phyloP scores from a whole-genome alignment of 2,888 invertebrate genomes.

The Cetonia aurata region DNA sequence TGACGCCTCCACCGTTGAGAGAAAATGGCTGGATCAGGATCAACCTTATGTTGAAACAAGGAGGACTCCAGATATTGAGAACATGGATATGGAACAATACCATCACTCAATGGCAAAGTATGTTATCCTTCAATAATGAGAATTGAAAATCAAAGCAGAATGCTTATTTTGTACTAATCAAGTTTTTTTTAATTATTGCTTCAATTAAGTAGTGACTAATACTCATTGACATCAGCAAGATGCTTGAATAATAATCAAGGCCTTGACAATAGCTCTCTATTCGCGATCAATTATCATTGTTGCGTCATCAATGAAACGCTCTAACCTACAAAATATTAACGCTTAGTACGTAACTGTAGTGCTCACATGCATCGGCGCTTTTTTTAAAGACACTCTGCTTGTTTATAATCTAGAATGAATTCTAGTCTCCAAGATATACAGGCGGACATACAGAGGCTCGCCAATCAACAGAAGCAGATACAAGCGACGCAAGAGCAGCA shows the following conservation, averaged over 20 bases:
- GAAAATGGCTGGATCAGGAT: slow-evolving; percentile 77
- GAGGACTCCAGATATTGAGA: slow-evolving; percentile 82
- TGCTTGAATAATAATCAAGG: too few species aligned
- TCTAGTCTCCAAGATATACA: slow-evolving; percentile 94
- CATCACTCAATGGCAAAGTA: slow-evolving; percentile 82
- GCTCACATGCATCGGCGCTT: slow-evolving; percentile 28
- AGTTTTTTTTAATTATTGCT: background rate
- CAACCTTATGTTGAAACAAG: slow-evolving; percentile 74
- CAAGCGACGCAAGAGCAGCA: slow-evolving; percentile 74
- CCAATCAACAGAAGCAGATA: slow-evolving; percentile 84
- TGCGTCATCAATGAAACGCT: too few species aligned
- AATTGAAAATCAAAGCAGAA: too few species aligned
- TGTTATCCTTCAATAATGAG: slow-evolving; percentile 61
- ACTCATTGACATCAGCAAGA: too few species aligned
- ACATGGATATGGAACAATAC: slow-evolving; percentile 78
- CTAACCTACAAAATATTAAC: background rate
- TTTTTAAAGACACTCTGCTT: slow-evolving; percentile 24
- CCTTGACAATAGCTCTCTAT: too few species aligned
- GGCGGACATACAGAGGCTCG: slow-evolving; percentile 91
- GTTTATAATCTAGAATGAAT: slow-evolving; percentile 79
- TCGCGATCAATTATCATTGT: too few species aligned
- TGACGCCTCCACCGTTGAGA: slow-evolving; percentile 71
- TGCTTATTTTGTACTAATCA: background rate
- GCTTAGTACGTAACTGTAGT: slow-evolving; percentile 30
- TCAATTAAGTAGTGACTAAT: too few species aligned